Conservation (phyloP, 2,888 invertebrate genomes). For the Mimumesa dahlbomi region DNA sequence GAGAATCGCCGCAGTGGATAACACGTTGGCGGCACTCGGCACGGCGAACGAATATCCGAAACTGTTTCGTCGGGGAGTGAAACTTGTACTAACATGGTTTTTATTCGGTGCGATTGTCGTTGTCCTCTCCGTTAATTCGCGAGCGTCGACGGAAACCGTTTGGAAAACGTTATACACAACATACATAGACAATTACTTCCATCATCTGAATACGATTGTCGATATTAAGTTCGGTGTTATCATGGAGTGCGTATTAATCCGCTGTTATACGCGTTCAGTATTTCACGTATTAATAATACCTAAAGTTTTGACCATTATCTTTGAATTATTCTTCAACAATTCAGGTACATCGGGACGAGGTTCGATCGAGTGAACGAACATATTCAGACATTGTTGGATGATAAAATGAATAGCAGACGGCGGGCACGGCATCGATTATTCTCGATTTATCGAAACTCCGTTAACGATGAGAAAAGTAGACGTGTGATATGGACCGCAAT, state of each 20-base stretch:
- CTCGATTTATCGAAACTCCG: neutral
- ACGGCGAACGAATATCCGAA: neutral
- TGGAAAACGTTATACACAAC: too few species aligned
- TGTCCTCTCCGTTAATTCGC: too few species aligned
- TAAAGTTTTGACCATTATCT: neutral
- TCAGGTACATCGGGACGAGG: constrained; percentile 7
- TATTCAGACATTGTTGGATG: neutral
- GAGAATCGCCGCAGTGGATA: neutral
- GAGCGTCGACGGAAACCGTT: too few species aligned
- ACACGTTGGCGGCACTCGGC: neutral
- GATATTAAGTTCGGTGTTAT: too few species aligned
- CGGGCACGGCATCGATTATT: neutral
- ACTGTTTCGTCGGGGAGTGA: neutral
- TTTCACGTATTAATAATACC: neutral
- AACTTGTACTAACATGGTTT: neutral
- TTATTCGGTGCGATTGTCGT: neutral
- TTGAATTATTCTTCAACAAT: neutral
- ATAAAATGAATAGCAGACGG: neutral
- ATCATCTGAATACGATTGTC: too few species aligned
- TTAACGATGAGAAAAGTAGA: neutral
- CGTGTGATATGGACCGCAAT: neutral
- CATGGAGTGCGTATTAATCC: too few species aligned
- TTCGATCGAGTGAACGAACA: constrained; percentile 9
- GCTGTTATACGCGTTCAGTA: too few species aligned
- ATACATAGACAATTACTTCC: too few species aligned